Base-by-base conservation (phyloP, 2,888 invertebrate species). In the Dexiosoma caninum region DNA sequence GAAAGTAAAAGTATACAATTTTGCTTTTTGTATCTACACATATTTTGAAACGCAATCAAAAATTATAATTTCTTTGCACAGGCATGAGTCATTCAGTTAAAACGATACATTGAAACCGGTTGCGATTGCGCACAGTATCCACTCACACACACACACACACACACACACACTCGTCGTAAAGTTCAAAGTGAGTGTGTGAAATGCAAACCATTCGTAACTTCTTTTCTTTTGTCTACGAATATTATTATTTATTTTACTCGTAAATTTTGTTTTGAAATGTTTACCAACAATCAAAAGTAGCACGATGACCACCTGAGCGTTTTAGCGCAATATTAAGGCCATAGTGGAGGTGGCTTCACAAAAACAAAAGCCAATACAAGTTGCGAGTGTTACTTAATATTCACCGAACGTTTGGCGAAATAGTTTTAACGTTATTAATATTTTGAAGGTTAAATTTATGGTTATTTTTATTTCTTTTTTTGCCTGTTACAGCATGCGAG, bases 1-100 rank as follows among this genome's bases (percentile, higher is more conserved):
- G 88, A 88, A 88, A 88, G 88, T 88, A 88, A 88, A 88, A 88
- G 88, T 87, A n/a, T n/a, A 81, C 19, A 46, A 35, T 46, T 19
- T 46, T 66, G 55, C 14, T 44, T 59, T 19, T 62, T 57, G 4
- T 49, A 14, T 10, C 14, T 16, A 27, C 40, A n/a, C n/a, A n/a
- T n/a, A n/a, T n/a, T 46, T 67, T 23, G 10, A 44, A 57, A 57
- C 42, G 42, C 51, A 42, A 21, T 49, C 16, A 49, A 16, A 55
- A 19, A 14, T 14, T 59, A 53, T 6, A 66, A 66, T 76, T 77
- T 77, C 69, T 72, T 78, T 70, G 57, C 23, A 44, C 40, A n/a
- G 12, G 19, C 32, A 66, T 78, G 74, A 79, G 44, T 79, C 71
- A 82, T 32, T 55, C 30, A 21, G 27, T 12, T 2, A 57, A 53